phyloP scores from a whole-genome alignment of 1,140 invertebrate species.

The Drosophila guanche region DNA sequence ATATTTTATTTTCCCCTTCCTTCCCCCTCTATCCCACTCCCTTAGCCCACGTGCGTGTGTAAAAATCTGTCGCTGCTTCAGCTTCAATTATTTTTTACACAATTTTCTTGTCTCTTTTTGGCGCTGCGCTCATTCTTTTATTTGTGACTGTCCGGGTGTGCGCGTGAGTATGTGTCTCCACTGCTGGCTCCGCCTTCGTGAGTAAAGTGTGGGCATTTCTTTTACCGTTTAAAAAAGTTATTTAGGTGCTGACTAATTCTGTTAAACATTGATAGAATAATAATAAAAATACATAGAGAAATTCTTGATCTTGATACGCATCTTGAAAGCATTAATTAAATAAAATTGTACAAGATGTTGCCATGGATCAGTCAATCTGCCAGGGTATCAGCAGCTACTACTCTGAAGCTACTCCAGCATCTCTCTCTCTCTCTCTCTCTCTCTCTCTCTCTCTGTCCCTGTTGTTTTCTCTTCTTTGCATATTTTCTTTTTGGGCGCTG shows the following conservation, averaged over 20 bases:
- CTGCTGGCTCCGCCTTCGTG: no score
- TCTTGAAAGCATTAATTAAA: no score
- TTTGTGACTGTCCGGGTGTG: slow-evolving; percentile 22
- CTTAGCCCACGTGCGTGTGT: slow-evolving; percentile 48
- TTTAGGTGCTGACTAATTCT: no score
- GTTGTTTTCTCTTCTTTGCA: slow-evolving; percentile 44
- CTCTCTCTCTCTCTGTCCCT: slow-evolving; percentile 8
- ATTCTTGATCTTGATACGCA: no score
- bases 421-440: no score
- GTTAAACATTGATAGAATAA: no score
- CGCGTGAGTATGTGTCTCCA: background rate
- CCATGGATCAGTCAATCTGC: no score
- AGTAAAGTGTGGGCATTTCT: no score
- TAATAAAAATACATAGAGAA: no score
- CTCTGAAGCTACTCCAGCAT: no score
- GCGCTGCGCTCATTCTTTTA: slow-evolving; percentile 48
- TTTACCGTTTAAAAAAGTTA: background rate
- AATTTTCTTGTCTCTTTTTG: slow-evolving; percentile 68
- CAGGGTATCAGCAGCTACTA: no score
- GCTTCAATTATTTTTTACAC: slow-evolving; percentile 80
- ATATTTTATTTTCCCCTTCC: slow-evolving; percentile 56
- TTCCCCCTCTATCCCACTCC: background rate
- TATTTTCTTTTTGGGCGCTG: slow-evolving; percentile 65
- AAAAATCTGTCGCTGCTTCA: slow-evolving; percentile 71
- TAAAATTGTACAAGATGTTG: no score